phyloP scores from a whole-genome alignment of 2,113 vertebrate genomes.

The Glaucidium brasilianum region DNA sequence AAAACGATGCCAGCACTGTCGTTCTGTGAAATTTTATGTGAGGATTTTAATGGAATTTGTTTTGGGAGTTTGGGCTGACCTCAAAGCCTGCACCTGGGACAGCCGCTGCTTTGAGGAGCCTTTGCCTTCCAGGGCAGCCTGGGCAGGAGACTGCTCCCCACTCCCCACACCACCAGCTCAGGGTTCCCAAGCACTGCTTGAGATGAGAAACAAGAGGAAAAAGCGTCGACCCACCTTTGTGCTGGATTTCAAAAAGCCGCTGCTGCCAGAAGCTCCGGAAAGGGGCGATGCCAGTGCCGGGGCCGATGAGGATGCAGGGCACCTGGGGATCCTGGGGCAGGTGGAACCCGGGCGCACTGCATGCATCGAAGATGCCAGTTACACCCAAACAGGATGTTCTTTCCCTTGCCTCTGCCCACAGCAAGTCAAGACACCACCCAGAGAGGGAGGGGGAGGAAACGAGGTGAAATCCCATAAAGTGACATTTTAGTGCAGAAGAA shows the following conservation, averaged over 20 bases:
- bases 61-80: neutral
- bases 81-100: neutral
- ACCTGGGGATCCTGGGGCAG: conserved; percentile 90
- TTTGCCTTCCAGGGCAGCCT: neutral
- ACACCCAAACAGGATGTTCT: neutral
- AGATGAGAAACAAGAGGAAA: neutral
- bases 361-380: neutral
- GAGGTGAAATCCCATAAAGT: neutral
- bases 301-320: conserved; percentile 94
- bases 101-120: neutral
- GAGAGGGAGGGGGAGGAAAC: fast-evolving
- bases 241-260: conserved; percentile 87
- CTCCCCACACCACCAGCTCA: fast-evolving
- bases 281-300: conserved; percentile 94
- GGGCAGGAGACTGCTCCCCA: neutral
- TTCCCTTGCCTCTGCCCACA: neutral
- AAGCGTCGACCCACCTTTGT: conserved; percentile 77
- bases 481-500: neutral
- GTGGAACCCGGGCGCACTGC: conserved; percentile 90
- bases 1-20: fast-evolving
- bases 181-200: fast-evolving
- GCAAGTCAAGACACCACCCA: neutral
- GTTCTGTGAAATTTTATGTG: neutral
- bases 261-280: conserved; percentile 99
- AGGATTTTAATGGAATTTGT: neutral